These are phyloP conservation scores for Serranus cabrilla DNA, from an alignment of 2,797 vertebrate species.

Conservation along the genomic window DNA sequence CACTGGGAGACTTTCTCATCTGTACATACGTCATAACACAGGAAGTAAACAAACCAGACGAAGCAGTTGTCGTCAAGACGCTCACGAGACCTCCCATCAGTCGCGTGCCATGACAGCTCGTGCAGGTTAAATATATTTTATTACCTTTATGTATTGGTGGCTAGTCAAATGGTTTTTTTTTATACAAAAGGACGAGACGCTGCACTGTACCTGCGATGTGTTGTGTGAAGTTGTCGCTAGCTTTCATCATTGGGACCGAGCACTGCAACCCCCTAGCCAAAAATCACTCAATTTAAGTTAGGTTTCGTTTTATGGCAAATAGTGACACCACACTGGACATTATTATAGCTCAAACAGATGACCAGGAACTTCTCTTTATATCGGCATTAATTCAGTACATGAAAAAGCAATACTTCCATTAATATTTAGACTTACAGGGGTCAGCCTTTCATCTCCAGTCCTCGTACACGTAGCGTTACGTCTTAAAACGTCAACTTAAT, in stretches of 20 bases:
- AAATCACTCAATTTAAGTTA: neutral
- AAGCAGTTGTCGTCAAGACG: neutral
- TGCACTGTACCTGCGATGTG: neutral
- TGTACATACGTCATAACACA: slow-evolving; percentile 50
- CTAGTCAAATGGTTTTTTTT: too few relatives aligned
- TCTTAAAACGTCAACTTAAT: neutral
- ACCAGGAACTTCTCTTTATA: fast-evolving
- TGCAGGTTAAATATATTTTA: neutral
- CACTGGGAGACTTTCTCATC: neutral
- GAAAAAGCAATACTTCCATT: fast-evolving
- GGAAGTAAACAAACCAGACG: slow-evolving; percentile 76
- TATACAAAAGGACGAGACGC: too few relatives aligned
- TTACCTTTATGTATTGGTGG: neutral
- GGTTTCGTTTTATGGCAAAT: fast-evolving
- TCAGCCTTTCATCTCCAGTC: fast-evolving
- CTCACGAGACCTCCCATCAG: slow-evolving; percentile 9
- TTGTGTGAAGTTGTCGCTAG: neutral
- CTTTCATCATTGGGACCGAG: neutral
- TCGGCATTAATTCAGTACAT: neutral
- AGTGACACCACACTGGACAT: too few relatives aligned
- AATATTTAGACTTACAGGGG: neutral
- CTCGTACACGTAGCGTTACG: neutral
- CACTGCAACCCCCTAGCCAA: neutral
- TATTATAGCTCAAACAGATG: neutral
- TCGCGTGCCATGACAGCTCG: slow-evolving; percentile 1